Evolutionary conservation across 2,113 vertebrate genomes (phyloP).

Genomic region (Shinisaurus crocodilurus): DNA sequence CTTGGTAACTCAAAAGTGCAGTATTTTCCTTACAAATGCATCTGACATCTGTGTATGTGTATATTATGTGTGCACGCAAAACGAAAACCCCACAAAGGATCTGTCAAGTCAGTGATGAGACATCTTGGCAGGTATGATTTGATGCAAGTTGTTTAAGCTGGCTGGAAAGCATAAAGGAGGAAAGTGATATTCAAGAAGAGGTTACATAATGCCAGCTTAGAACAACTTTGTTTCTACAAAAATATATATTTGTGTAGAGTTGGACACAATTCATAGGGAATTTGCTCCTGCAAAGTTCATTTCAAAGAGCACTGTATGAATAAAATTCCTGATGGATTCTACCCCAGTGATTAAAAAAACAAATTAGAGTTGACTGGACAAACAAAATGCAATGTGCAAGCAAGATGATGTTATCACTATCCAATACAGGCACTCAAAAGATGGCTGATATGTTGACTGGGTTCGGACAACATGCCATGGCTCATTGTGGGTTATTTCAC

Average conservation of each 20-base stretch:
- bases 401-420: not conserved
- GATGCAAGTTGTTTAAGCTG: constrained; percentile 33
- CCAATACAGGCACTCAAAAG: not conserved
- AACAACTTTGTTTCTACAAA: not conserved
- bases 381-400: constrained; percentile 3
- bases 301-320: too few relatives aligned
- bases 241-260: not conserved
- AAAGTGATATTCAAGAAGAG: constrained; percentile 22
- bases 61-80: constrained; percentile 9
- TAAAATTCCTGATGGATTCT: not conserved
- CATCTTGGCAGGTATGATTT: constrained; percentile 21
- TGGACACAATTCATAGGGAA: not conserved
- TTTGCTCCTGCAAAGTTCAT: not conserved
- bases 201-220: constrained; percentile 11
- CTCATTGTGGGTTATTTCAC: too few relatives aligned
- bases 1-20: constrained; percentile 71
- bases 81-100: constrained; percentile 39
- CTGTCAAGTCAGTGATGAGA: constrained; percentile 27
- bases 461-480: too few relatives aligned
- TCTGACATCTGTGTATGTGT: constrained; percentile 12
- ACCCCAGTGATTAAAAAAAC: constrained; percentile 3
- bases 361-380: not conserved
- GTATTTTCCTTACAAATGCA: constrained; percentile 69
- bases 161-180: constrained; percentile 29
- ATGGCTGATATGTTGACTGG: not conserved